Base-by-base conservation (phyloP, 2,797 vertebrate genomes). In the Catamblyrhynchus diadema region DNA sequence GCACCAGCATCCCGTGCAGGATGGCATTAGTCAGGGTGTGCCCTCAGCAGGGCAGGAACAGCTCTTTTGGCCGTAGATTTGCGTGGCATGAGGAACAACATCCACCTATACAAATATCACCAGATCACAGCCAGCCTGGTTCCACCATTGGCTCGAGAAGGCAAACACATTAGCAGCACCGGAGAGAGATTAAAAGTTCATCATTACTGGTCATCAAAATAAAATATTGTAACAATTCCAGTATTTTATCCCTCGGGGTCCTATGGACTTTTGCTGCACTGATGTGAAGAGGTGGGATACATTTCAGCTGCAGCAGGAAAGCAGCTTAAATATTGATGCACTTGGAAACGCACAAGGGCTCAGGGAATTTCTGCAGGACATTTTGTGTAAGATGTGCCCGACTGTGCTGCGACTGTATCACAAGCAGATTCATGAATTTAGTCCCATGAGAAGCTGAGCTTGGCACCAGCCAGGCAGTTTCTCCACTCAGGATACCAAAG, bases 341-440 rank as follows among this genome's bases (percentile, higher is more conserved):
- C 67, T 78, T 30, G 8, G 51, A 62, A 94, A 65, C 3, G 30
- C 22, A 1, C 5, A 12, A 60, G 69, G 57, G 41, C 25, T 42
- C 27, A 2, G 51, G 51, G 78, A 75, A 47, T 60, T 65, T 64
- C 45, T 33, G 71, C 67, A 61, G 79, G 75, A 85, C 16, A 0
- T 66, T 66, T 23, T 3, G 7, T 37, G 62, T 27, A 0, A 6
- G 72, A 33, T 1, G 3, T 39, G 57, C 82, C 81, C 0, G 2
- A 2, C 79, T 48, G 87, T 51, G 81, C 74, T 37, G 44, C 0
- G 10, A 16, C 86, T 3, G 1, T 6, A 35, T 28, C 62, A 10
- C 48, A 48, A 48, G n/a, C 37, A 39, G 47, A n/a, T 21, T 82
- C 60, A 3, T 35, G 13, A 62, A 35, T 79, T 72, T 6, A 37